Conservation (phyloP, 2,888 invertebrate species). For the Strigamia crassipes region DNA sequence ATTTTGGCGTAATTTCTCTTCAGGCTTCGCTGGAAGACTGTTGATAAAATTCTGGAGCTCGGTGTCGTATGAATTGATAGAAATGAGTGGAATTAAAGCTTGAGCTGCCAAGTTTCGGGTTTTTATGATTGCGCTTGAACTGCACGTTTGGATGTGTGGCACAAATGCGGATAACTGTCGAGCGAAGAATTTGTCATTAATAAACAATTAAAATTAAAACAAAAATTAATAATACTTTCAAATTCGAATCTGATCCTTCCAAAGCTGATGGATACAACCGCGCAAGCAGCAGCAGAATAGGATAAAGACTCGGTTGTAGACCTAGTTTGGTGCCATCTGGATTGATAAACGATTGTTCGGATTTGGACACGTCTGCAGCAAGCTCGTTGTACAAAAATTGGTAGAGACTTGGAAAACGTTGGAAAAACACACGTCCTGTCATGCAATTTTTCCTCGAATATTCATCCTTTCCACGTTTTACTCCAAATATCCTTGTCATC, state of each 20-base stretch:
- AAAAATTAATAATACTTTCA: constrained; percentile 62
- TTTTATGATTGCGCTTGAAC: constrained; percentile 69
- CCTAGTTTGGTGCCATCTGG: constrained; percentile 50
- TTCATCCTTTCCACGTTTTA: constrained; percentile 65
- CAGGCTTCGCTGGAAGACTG: constrained; percentile 54
- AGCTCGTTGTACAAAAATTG: constrained; percentile 65
- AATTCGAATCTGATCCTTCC: constrained; percentile 71
- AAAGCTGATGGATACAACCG: constrained; percentile 75
- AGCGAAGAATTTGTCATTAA: not conserved
- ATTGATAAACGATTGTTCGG: not conserved
- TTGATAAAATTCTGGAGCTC: constrained; percentile 58
- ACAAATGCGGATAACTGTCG: constrained; percentile 69
- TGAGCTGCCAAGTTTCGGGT: constrained; percentile 75
- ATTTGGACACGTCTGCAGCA: constrained; percentile 24
- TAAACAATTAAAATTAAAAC: not conserved
- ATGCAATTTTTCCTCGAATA: constrained; percentile 59
- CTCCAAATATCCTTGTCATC: constrained; percentile 85
- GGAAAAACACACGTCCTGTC: constrained; percentile 74
- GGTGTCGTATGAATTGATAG: constrained; percentile 57
- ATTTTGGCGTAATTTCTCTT: constrained; percentile 62
- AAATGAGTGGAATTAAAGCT: constrained; percentile 69
- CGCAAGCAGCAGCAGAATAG: constrained; percentile 75
- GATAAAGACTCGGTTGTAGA: constrained; percentile 70
- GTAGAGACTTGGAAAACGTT: constrained; percentile 69
- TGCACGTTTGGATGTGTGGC: constrained; percentile 68